Conservation (phyloP, 2,113 vertebrate species). For the Cichladusa arquata region DNA sequence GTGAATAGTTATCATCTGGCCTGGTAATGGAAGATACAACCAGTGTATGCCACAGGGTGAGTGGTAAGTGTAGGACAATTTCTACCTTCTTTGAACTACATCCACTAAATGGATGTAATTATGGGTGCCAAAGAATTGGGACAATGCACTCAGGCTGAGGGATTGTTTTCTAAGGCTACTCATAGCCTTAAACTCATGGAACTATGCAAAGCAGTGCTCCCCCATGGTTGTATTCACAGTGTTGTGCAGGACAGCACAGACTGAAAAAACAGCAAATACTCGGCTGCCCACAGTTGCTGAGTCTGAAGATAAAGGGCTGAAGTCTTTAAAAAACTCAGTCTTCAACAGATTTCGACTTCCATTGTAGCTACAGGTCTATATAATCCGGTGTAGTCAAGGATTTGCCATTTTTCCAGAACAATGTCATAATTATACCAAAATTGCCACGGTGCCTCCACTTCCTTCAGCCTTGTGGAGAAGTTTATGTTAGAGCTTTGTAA, state of each 20-base stretch:
- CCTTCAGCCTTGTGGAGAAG: background rate
- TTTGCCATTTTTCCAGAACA: background rate
- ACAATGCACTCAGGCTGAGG: background rate
- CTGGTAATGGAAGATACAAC: background rate
- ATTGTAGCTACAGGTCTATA: background rate
- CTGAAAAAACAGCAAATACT: background rate
- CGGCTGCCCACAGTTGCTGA: accelerated
- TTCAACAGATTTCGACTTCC: background rate
- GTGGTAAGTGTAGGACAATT: background rate
- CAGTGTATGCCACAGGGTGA: background rate
- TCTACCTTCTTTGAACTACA: background rate
- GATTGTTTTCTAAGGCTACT: background rate
- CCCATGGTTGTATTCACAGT: accelerated
- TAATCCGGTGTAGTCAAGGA: background rate
- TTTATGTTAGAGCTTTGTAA: background rate
- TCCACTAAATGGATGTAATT: background rate
- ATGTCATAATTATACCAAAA: background rate
- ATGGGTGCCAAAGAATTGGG: background rate
- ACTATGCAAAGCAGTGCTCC: background rate
- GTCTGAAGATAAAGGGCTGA: background rate
- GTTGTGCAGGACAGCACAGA: background rate
- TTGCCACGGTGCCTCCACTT: background rate
- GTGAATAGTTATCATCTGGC: background rate
- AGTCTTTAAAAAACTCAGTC: background rate
- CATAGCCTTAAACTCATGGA: background rate